These are phyloP conservation scores for Ericerus pela DNA, from an alignment of 1,140 invertebrate genomes.

Conservation along the genomic window DNA sequence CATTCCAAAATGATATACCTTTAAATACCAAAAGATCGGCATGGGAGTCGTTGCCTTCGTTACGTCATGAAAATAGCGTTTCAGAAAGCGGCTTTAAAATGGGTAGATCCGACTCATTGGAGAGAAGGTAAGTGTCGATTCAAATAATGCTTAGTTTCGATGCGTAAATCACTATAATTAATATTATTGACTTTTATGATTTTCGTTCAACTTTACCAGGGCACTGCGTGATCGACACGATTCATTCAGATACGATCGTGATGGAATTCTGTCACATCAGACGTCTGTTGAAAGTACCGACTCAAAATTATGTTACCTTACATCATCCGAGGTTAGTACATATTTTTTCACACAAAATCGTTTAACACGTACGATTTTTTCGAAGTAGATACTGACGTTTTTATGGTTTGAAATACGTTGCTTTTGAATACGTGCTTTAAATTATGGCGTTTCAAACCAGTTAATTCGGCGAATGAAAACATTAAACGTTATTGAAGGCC, in stretches of 20 bases:
- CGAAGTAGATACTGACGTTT: too few species aligned
- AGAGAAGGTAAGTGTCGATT: constrained; percentile 61
- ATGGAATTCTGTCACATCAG: constrained; percentile 42
- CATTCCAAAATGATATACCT: constrained; percentile 23
- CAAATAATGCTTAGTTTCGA: too few species aligned
- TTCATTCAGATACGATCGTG: neutral
- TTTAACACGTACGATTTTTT: too few species aligned
- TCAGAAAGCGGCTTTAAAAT: constrained; percentile 74
- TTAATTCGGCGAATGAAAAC: too few species aligned
- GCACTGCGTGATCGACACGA: constrained; percentile 4
- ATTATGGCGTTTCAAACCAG: too few species aligned
- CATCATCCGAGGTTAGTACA: constrained; percentile 80
- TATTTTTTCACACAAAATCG: too few species aligned
- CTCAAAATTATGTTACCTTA: constrained; percentile 81
- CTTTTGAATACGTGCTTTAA: too few species aligned
- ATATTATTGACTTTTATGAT: too few species aligned
- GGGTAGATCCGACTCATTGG: constrained; percentile 66
- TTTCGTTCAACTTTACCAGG: too few species aligned
- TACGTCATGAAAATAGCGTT: constrained; percentile 62
- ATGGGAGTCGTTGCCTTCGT: constrained; percentile 67
- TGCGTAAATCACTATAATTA: too few species aligned
- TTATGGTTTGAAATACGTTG: too few species aligned
- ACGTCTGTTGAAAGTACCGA: constrained; percentile 85
- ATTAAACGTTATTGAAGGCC: too few species aligned
- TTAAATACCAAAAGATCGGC: constrained; percentile 49